phyloP scores from a whole-genome alignment of 1,140 invertebrate genomes.

The Orussus abietinus region DNA sequence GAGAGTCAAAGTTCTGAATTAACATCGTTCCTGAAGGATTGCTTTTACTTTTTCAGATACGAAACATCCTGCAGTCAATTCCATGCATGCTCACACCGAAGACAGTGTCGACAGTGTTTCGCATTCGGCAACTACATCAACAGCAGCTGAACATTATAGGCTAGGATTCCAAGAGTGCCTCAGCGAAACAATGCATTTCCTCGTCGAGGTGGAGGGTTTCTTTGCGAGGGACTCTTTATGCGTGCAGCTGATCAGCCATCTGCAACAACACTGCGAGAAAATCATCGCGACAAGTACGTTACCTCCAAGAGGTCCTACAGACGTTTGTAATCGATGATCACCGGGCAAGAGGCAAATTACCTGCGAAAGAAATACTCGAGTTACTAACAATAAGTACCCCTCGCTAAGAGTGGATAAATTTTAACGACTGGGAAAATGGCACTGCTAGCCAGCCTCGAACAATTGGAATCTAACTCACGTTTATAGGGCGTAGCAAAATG shows the following conservation, averaged over 20 bases:
- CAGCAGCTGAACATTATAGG: conserved; percentile 62
- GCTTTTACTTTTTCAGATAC: conserved; percentile 37
- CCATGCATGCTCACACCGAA: conserved; percentile 44
- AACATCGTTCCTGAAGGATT: too few relatives aligned
- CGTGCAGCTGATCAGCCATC: conserved; percentile 74
- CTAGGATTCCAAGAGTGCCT: conserved; percentile 86
- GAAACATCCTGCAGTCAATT: conserved; percentile 36
- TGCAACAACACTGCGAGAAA: conserved; percentile 79
- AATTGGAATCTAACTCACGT: too few relatives aligned
- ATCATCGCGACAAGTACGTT: conserved; percentile 57
- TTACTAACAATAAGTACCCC: conserved; percentile 2
- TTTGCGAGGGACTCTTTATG: conserved; percentile 76
- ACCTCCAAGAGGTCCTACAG: too few relatives aligned
- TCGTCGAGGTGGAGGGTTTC: conserved; percentile 80
- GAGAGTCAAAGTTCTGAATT: too few relatives aligned
- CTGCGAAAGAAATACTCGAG: too few relatives aligned
- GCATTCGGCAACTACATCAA: conserved; percentile 33
- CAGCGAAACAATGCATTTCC: conserved; percentile 82
- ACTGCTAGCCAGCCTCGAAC: too few relatives aligned
- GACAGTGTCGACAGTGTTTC: conserved; percentile 49
- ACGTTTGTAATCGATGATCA: too few relatives aligned
- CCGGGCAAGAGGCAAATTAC: too few relatives aligned
- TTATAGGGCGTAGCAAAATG: too few relatives aligned
- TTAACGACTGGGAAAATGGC: too few relatives aligned
- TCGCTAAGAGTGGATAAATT: conserved; percentile 3